Evolutionary conservation across 2,888 invertebrate genomes (phyloP).

Genomic region (Stomorhina lunata): DNA sequence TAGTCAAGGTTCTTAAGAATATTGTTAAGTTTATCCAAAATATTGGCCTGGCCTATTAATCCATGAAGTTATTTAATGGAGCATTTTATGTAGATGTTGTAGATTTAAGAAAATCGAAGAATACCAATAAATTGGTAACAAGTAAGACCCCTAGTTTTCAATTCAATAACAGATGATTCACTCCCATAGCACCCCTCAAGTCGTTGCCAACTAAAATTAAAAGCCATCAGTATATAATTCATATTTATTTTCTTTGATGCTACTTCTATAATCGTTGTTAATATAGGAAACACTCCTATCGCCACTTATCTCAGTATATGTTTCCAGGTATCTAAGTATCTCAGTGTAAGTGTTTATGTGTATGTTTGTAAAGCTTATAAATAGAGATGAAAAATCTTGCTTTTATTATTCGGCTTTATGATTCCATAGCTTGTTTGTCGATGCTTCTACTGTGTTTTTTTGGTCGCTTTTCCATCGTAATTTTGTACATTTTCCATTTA

Average conservation of each 20-base stretch:
- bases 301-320: neutral
- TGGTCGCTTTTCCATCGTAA: neutral
- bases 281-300: neutral
- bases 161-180: too few relatives aligned
- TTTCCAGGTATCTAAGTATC: neutral
- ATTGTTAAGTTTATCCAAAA: too few relatives aligned
- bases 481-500: constrained; percentile 47
- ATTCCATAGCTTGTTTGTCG: constrained; percentile 51
- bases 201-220: constrained; percentile 8
- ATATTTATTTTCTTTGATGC: neutral
- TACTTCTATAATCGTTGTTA: neutral
- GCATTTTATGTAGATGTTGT: too few relatives aligned
- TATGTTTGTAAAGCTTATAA: constrained; percentile 42
- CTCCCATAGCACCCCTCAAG: neutral
- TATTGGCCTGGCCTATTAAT: too few relatives aligned
- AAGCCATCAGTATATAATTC: neutral
- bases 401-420: constrained; percentile 57
- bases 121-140: too few relatives aligned
- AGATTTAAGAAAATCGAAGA: too few relatives aligned
- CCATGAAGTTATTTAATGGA: too few relatives aligned
- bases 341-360: neutral
- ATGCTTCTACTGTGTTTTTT: constrained; percentile 32
- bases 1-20: too few relatives aligned
- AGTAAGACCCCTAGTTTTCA: too few relatives aligned
- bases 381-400: constrained; percentile 58